Percentiles rank a stretch among this genome's conserved stretches.
Evolutionary conservation across 37 sponge, comb jelly and placozoan genomes (phyloP).

Genomic region (Axinella damicornis): DNA sequence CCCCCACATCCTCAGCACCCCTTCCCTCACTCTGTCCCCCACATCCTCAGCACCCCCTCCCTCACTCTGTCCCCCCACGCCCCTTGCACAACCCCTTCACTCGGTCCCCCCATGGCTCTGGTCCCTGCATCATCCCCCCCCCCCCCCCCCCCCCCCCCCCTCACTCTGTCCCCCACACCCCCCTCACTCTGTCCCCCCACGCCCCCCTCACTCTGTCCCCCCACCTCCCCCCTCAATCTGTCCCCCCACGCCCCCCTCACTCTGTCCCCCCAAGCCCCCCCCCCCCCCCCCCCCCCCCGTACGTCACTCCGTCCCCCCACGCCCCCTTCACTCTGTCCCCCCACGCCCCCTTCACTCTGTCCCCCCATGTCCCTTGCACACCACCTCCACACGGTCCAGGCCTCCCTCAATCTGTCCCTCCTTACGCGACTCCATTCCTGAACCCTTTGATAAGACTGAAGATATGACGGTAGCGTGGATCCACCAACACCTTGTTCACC

Average conservation of each 20-base stretch:
- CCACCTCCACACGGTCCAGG: background rate
- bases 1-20: background rate
- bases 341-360: background rate
- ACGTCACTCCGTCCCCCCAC: no score
- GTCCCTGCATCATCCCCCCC: background rate
- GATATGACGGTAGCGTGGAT: conserved; percentile 41
- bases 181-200: background rate
- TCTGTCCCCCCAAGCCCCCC: background rate
- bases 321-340: background rate
- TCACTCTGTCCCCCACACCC: background rate
- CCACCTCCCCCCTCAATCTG: background rate
- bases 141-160: conserved; percentile 5
- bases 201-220: background rate
- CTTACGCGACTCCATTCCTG: conserved; percentile 77
- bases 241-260: background rate
- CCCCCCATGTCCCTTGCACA: background rate
- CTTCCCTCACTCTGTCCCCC: conserved; percentile 2
- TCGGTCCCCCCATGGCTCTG: background rate
- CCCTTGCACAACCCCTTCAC: background rate
- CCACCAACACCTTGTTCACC: background rate
- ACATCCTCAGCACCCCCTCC: background rate
- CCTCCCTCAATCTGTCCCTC: background rate
- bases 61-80: background rate
- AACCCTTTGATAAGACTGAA: conserved; percentile 71
- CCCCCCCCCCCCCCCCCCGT: background rate